Conservation (phyloP, 2,797 vertebrate species). For the Silurus lanzhouensis region DNA sequence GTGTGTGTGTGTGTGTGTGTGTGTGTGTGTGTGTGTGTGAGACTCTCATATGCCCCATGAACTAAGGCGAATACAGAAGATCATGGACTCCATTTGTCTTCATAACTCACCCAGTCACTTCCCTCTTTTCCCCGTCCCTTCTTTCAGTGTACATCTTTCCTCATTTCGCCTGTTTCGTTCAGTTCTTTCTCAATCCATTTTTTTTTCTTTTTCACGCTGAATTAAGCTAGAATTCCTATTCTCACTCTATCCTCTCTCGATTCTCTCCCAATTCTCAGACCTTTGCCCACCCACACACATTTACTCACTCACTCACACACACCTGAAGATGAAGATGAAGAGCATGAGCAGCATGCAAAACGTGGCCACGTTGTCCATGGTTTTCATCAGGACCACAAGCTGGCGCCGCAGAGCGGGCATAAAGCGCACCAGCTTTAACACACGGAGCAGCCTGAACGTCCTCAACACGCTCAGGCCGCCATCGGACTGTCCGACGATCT, state of each 20-base stretch:
- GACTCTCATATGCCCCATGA: conserved; percentile 4
- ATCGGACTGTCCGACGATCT: conserved; percentile 91
- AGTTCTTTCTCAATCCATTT: not conserved
- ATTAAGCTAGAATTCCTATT: not conserved
- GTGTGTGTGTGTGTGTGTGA: too few species aligned
- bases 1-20: conserved; percentile 23
- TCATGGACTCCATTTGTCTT: conserved; percentile 39
- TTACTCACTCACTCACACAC: conserved; percentile 20
- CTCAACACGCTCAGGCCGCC: conserved; percentile 91
- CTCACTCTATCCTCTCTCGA: too few species aligned
- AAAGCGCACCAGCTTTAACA: conserved; percentile 95
- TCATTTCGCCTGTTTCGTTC: conserved; percentile 17
- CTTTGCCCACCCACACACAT: not conserved
- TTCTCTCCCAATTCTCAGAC: not conserved
- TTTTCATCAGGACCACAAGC: conserved; percentile 97
- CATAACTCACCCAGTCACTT: conserved; percentile 26
- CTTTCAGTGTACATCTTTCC: conserved; percentile 2
- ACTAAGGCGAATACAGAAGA: conserved; percentile 37
- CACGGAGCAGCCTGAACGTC: conserved; percentile 91
- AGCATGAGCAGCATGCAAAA: conserved; percentile 99
- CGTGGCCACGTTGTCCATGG: conserved; percentile 98
- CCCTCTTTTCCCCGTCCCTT: not conserved
- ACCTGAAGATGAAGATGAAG: conserved; percentile 98
- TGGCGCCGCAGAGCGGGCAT: conserved; percentile 94
- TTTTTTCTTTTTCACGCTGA: not conserved